These are phyloP conservation scores for Caenorhabditis remanei DNA, from an alignment of 1,140 invertebrate species.

Conservation along the genomic window DNA sequence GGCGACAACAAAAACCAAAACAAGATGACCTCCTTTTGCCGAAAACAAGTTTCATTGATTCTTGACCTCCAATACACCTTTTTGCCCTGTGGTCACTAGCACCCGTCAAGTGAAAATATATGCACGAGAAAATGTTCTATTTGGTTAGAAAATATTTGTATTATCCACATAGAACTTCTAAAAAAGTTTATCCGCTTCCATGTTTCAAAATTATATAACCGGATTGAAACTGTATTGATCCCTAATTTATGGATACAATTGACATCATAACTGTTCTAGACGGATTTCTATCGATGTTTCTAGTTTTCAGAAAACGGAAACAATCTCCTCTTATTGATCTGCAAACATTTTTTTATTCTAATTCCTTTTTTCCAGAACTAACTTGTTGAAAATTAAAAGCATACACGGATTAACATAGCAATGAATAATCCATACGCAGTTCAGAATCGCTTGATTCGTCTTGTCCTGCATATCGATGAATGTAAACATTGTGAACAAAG, in stretches of 20 bases:
- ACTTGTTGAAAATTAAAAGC: slow-evolving; percentile 2
- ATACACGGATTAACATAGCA: slow-evolving; percentile 12
- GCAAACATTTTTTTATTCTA: not conserved
- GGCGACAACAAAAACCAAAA: too few species aligned
- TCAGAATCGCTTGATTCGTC: not conserved
- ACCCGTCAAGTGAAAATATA: too few species aligned
- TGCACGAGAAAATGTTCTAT: too few species aligned
- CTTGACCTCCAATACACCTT: too few species aligned
- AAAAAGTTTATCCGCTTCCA: too few species aligned
- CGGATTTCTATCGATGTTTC: not conserved
- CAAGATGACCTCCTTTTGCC: too few species aligned
- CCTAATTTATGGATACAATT: not conserved
- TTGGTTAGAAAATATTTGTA: too few species aligned
- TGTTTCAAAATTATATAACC: too few species aligned
- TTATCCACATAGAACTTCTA: too few species aligned
- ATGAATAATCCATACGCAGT: not conserved
- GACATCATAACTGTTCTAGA: not conserved
- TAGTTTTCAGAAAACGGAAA: not conserved
- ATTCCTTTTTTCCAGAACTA: not conserved
- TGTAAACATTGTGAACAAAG: not conserved
- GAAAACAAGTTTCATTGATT: too few species aligned
- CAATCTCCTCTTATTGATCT: not conserved
- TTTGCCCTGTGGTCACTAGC: too few species aligned
- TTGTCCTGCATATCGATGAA: not conserved
- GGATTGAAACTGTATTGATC: too few species aligned